Base-by-base conservation (phyloP, 1,140 invertebrate species). In the Papilio helenus region DNA sequence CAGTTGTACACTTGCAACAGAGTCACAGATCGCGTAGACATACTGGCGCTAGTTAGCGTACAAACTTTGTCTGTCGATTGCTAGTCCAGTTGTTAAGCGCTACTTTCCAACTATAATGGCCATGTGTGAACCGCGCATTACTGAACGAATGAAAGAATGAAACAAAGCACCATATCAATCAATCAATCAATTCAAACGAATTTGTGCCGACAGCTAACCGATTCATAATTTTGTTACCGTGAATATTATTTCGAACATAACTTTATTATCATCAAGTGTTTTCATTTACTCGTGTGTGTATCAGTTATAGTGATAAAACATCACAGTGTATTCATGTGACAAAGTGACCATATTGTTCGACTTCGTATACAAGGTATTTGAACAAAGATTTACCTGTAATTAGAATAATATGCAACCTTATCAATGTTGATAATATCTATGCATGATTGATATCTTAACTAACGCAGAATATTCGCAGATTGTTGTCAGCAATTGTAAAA, bases 181-280 rank as follows among this genome's bases (percentile, higher is more conserved):
- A 86, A 88, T 88, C 87, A 88, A 87, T 88, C 81, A 80, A 79
- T 79, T 76, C 78, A 83, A 84, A 83, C 68, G 74, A 83, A 80
- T 82, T 85, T 79, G 76, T 83, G 74, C 79, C 80, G 82, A 81
- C 80, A 79, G 71, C 18, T 79, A 76, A 76, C 74, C 51, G 74
- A 76, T 76, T 76, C 29, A 58, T 20, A 76, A 76, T 55, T 76
- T 55, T 76, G 46, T 76, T 58, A 76, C 34, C 39, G 39, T 34
- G 46, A 76, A 76, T 76, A 76, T 39, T 76, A 76, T 76, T 76
- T 55, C 74, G 74, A 58, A 34, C 26, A 58, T 55, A 58, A 51
- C n/a, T 46, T 46, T 74, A 51, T 73, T 23, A 44, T 46, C 23
- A 73, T 46, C n/a, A 73, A 73, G 72, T 51, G 44, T n/a, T 49